Evolutionary conservation across 2,797 vertebrate genomes (phyloP).

Genomic region (Catamblyrhynchus diadema): DNA sequence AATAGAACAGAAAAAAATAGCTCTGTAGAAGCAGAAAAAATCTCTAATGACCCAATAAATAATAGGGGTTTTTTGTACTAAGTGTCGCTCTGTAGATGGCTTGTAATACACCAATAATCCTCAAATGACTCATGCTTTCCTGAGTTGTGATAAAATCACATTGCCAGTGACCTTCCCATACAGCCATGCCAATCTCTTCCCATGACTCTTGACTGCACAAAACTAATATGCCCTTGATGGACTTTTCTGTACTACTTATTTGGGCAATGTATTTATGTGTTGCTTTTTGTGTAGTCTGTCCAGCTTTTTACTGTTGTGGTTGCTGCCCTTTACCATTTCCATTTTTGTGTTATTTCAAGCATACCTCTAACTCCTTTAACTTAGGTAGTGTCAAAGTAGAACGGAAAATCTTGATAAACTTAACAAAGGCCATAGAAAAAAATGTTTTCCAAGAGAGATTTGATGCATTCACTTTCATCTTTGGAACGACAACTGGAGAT

Average conservation of each 20-base stretch:
- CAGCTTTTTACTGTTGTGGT: not conserved
- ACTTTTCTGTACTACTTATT: not conserved
- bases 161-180: not conserved
- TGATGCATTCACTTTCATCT: not conserved
- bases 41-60: not conserved
- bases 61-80: fast-evolving
- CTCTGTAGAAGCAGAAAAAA: not conserved
- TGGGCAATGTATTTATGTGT: not conserved
- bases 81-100: not conserved
- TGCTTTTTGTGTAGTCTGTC: not conserved
- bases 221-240: not conserved
- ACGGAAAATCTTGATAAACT: not conserved
- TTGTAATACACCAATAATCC: not conserved
- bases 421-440: not conserved
- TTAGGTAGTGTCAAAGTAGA: not conserved
- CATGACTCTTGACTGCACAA: not conserved
- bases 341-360: not conserved
- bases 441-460: not conserved
- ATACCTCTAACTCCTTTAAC: not conserved
- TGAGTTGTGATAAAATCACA: not conserved
- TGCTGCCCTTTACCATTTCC: not conserved
- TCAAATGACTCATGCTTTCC: not conserved
- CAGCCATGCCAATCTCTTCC: not conserved
- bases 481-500: not conserved
- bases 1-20: not conserved